phyloP scores from a whole-genome alignment of 2,797 vertebrate genomes.

The Poecilia velifera region DNA sequence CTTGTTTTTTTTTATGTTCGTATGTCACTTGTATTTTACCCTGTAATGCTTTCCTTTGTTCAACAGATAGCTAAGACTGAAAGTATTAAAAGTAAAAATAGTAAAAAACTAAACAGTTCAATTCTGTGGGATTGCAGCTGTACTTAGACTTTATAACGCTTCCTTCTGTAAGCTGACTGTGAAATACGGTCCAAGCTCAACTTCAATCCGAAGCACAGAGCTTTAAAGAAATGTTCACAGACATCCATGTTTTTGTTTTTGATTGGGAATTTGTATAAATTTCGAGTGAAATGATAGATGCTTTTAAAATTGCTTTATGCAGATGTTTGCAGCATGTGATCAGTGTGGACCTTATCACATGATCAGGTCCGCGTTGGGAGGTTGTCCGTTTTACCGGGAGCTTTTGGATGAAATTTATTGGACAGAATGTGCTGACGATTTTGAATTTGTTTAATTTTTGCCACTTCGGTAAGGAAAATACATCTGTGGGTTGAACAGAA shows the following conservation, averaged over 20 bases:
- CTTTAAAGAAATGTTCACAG: not conserved
- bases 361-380: not conserved
- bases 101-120: not conserved
- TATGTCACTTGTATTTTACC: constrained; percentile 10
- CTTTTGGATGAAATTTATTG: not conserved
- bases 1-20: constrained; percentile 25
- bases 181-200: not conserved
- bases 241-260: not conserved
- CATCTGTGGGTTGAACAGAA: not conserved
- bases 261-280: not conserved
- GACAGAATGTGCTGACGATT: not conserved
- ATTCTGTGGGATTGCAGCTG: not conserved
- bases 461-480: not conserved
- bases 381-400: not conserved
- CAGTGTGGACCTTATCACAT: not conserved
- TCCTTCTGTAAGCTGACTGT: not conserved
- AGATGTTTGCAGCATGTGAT: not conserved
- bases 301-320: too few species aligned
- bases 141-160: not conserved
- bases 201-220: not conserved
- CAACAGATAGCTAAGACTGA: not conserved
- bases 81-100: not conserved
- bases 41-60: constrained; percentile 20
- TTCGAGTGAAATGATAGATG: too few species aligned
- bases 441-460: not conserved